Evolutionary conservation across 1,140 invertebrate species (phyloP).

Genomic region (Drosophila chauvacae): DNA sequence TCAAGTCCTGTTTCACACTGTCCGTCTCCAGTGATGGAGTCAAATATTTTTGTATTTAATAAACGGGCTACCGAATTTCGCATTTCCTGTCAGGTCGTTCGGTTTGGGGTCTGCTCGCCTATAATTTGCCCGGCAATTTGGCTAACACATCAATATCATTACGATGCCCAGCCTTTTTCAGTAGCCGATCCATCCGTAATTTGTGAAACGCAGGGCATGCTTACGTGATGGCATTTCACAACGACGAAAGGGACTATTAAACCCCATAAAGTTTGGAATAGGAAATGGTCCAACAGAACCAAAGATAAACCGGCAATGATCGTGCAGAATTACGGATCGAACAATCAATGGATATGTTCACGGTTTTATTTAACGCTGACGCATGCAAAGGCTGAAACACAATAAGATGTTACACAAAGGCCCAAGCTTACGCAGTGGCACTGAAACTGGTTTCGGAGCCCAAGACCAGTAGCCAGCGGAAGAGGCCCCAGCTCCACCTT

Average conservation of each 20-base stretch:
- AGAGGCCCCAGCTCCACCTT: conserved; percentile 21
- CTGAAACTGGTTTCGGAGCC: conserved; percentile 59
- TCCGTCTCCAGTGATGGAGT: neutral
- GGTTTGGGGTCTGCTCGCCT: conserved; percentile 20
- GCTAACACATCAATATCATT: conserved; percentile 72
- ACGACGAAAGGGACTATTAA: conserved; percentile 12
- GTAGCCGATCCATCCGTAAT: conserved; percentile 42
- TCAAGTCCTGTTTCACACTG: conserved; percentile 2
- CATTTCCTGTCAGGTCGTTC: conserved; percentile 64
- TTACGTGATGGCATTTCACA: conserved; percentile 68
- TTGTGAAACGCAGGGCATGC: conserved; percentile 28
- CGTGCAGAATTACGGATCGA: conserved; percentile 63
- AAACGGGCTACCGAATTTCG: conserved; percentile 81
- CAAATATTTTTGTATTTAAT: conserved; percentile 67
- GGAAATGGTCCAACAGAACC: conserved; percentile 67
- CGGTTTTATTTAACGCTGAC: conserved; percentile 77
- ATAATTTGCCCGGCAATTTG: conserved; percentile 75
- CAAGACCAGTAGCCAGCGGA: conserved; percentile 76
- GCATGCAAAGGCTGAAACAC: conserved; percentile 53
- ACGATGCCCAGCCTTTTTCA: conserved; percentile 37
- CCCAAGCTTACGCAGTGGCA: conserved; percentile 3
- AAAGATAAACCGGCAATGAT: conserved; percentile 73
- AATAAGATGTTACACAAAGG: conserved; percentile 54
- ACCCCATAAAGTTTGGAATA: conserved; percentile 60
- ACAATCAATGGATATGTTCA: conserved; percentile 80